Evolutionary conservation across 2,797 vertebrate species (phyloP).

Genomic region (Rhincodon typus): DNA sequence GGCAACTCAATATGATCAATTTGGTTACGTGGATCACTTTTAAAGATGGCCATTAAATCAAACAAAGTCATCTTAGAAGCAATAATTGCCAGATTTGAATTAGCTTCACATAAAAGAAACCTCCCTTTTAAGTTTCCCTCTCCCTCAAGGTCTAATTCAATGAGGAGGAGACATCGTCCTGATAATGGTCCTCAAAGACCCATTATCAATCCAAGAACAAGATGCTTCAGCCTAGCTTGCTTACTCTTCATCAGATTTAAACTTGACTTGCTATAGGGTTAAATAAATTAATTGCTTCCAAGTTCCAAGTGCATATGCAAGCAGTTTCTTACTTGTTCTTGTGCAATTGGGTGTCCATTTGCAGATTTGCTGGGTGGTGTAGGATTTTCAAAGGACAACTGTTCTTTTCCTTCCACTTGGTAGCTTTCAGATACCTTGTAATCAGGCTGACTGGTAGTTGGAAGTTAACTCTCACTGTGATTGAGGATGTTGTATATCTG

Average conservation of each 20-base stretch:
- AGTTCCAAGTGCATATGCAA: not conserved
- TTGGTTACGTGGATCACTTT: not conserved
- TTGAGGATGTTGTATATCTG: not conserved
- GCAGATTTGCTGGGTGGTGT: not conserved
- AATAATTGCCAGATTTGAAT: not conserved
- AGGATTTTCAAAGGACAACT: not conserved
- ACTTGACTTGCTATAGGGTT: not conserved
- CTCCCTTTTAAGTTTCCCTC: not conserved
- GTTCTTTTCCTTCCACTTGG: not conserved
- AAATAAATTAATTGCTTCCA: not conserved
- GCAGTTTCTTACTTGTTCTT: not conserved
- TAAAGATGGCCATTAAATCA: too few species aligned
- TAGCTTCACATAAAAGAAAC: not conserved
- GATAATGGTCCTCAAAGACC: not conserved
- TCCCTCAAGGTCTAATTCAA: not conserved
- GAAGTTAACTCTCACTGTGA: not conserved
- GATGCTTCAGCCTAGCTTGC: not conserved
- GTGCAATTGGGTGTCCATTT: not conserved
- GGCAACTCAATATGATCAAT: not conserved
- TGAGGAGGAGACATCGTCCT: not conserved
- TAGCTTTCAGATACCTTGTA: not conserved
- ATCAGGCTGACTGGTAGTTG: not conserved
- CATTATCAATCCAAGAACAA: not conserved
- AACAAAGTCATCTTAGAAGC: not conserved
- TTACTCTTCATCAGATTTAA: not conserved